Evolutionary conservation across 2,888 invertebrate species (phyloP), one percentile per base, ranked within the genome.

Genomic region (Notodonta dromedarius): DNA sequence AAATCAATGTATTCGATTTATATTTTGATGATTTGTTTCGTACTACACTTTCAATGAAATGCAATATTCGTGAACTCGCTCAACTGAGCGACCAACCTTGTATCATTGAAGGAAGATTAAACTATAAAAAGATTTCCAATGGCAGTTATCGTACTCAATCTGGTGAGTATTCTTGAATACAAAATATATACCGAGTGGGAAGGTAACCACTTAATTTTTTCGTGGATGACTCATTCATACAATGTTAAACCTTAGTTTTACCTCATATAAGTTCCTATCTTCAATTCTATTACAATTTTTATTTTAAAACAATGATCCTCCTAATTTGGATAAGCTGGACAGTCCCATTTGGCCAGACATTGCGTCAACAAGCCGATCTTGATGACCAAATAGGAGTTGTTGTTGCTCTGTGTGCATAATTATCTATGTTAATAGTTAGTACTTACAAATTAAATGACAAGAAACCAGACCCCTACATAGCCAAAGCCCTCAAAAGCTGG

Each of bases 101-200:
- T 78, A 94, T 95, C 65, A 93, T 96, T 66, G 96, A 97, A 91
- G 96, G 96, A 65, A 94, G 96, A 84, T 88, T 97, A 72, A 96
- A 96, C 82, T 96, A 97, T 83, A 95, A 95, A 91, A 95, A 94
- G 82, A 89, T 90, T 56, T 87, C 94, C n/a, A 92, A 91, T 85
- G 94, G 91, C 66, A 93, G 94, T 73, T 95, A 95, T 76, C 88
- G 92, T 51, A 86, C 90, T 82, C 94, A 88, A 79, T 75, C 92
- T 83, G 92, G 94, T 93, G 80, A 70, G 75, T 76, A 66, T 53
- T 35, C 50, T 35, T 40, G 14, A 40, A 14, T 2, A 11, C 5
- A 16, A 42, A 39, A 57, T 4, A 42, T 32, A 9, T 46, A 13
- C 1, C 5, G 11, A n/a, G 9, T 16, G 16, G n/a, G 8, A 16